Evolutionary conservation across 2,797 vertebrate genomes (phyloP), one percentile per base, ranked within the genome.

Genomic region (Chelmon rostratus): DNA sequence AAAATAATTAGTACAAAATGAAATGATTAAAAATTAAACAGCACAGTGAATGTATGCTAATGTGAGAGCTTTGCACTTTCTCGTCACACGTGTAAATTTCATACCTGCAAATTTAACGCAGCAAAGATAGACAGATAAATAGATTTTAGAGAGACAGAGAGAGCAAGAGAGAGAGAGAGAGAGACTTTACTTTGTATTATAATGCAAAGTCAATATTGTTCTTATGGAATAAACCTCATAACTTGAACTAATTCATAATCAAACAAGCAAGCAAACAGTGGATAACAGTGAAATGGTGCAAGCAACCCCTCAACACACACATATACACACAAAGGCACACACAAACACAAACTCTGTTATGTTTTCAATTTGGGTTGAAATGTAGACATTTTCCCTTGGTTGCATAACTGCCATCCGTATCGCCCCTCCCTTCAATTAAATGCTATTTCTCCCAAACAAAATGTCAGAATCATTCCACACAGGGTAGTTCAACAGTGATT

Each of bases 391-490:
- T 93, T 92, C 90, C 89, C 89, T 91, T 74, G 92, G 91, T 94
- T 94, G 90, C 93, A 90, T 92, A 93, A 91, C 92, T 92, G 88
- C 91, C 89, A 92, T 92, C 84, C 88, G 70, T 91, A 88, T 93
- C 86, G 86, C 89, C 90, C 87, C 89, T 92, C 92, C 89, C 90
- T 93, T 93, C 92, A 94, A 95, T 95, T 93, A 95, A 93, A 94
- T 87, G 82, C 91, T 94, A 93, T 94, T 92, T 90, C 91, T 94
- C 90, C 93, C 91, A 95, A 95, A 95, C 93, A 93, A 95, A 94
- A 94, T 92, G 94, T 96, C 94, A 93, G 86, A 94, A 89, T 91
- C 91, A 93, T 94, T 93, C 92, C 89, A 89, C 89, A 90, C 84
- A 86, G 84, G 92, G 80, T 81, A 82, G 85, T 89, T 91, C 86